These are phyloP conservation scores for Smutsia temminckii DNA, from an alignment of 2,797 vertebrate genomes.

Conservation along the genomic window DNA sequence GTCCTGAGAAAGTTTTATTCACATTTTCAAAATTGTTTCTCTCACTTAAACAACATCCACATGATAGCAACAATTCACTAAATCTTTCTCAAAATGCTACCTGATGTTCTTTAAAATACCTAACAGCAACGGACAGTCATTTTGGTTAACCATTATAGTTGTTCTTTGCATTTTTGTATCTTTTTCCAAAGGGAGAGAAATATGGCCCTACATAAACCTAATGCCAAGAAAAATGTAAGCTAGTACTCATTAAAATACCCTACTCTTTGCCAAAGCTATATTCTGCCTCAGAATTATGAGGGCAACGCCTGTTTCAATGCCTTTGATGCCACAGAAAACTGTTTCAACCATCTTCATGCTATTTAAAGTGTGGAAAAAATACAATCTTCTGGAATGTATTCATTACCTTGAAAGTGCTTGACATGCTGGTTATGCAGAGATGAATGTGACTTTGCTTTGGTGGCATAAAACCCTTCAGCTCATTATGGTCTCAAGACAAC, in stretches of 20 bases:
- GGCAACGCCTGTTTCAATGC: slow-evolving; percentile 19
- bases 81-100: slow-evolving; percentile 60
- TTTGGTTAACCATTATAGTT: slow-evolving; percentile 59
- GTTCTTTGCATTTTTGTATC: slow-evolving; percentile 66
- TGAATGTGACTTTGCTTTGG: slow-evolving; percentile 58
- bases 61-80: slow-evolving; percentile 1
- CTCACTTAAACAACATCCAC: slow-evolving; percentile 25
- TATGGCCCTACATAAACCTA: slow-evolving; percentile 39
- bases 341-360: slow-evolving; percentile 60
- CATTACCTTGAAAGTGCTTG: slow-evolving; percentile 73
- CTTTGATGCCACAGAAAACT: slow-evolving; percentile 62
- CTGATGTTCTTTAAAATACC: slow-evolving; percentile 62
- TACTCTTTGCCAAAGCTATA: slow-evolving; percentile 69
- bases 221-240: slow-evolving; percentile 68
- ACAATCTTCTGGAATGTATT: slow-evolving; percentile 53
- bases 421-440: slow-evolving; percentile 65
- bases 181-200: slow-evolving; percentile 40
- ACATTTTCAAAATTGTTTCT: slow-evolving; percentile 37
- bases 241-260: slow-evolving; percentile 66
- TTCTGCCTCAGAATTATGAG: slow-evolving; percentile 62
- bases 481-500: slow-evolving; percentile 34
- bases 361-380: slow-evolving; percentile 65
- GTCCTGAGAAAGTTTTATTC: not conserved
- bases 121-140: slow-evolving; percentile 9
- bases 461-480: slow-evolving; percentile 57